These are phyloP conservation scores for Daboia siamensis DNA, from an alignment of 2,113 vertebrate genomes.

Conservation along the genomic window DNA sequence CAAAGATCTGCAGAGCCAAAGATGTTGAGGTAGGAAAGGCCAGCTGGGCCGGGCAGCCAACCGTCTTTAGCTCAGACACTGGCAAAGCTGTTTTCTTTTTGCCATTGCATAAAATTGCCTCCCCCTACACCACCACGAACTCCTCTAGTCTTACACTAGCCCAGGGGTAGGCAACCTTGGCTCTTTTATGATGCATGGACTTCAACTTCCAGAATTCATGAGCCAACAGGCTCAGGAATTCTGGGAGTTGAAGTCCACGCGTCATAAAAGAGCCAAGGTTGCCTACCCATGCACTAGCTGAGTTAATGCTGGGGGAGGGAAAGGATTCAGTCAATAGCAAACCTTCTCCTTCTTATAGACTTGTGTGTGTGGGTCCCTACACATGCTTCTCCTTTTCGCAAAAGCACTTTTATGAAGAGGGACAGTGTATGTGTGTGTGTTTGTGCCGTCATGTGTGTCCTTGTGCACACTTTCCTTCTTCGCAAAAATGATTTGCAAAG, in stretches of 20 bases:
- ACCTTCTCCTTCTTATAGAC: not conserved
- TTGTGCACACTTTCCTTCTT: not conserved
- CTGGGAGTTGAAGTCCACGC: too few species aligned
- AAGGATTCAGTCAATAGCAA: not conserved
- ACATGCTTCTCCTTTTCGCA: not conserved
- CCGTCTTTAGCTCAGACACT: not conserved
- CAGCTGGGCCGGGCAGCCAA: too few species aligned
- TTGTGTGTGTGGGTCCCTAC: not conserved
- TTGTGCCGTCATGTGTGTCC: fast-evolving
- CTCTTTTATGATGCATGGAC: too few species aligned
- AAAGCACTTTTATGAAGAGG: not conserved
- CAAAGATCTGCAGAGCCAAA: not conserved
- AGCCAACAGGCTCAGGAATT: too few species aligned
- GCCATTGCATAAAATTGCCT: not conserved
- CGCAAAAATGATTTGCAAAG: not conserved
- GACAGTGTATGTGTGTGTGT: not conserved
- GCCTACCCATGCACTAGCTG: not conserved
- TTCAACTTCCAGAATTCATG: too few species aligned
- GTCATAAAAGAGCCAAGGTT: too few species aligned
- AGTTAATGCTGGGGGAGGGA: not conserved
- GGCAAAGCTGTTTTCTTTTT: not conserved
- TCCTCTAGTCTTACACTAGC: not conserved
- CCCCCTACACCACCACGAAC: not conserved
- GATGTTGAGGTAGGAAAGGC: not conserved
- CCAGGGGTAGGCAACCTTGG: too few species aligned